Evolutionary conservation across 2,797 vertebrate species (phyloP), one percentile per base, ranked within the genome.

Genomic region (Bucorvus abyssinicus): DNA sequence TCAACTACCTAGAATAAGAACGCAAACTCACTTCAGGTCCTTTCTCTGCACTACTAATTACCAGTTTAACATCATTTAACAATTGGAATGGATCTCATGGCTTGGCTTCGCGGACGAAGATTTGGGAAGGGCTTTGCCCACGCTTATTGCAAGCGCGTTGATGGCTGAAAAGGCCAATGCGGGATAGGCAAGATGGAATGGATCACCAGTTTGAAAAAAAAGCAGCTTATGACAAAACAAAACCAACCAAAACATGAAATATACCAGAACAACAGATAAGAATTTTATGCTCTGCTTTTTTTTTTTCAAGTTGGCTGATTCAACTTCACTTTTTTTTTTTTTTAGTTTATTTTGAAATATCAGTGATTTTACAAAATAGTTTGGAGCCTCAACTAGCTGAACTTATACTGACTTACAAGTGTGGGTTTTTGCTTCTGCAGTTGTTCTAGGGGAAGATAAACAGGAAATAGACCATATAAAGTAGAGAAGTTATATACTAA

Each of bases 51-150:
- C 69, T 81, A 24, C 53, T 27, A 67, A 84, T 91, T 87, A 76
- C 17, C 65, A 65, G 27, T 91, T 96, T 85, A 90, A 92, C 49
- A 93, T 61, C 70, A 79, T 91, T 94, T n/a, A n/a, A n/a, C n/a
- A n/a, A n/a, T n/a, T n/a, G n/a, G n/a, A n/a, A n/a, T n/a, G n/a
- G n/a, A n/a, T n/a, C n/a, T 96, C 29, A 38, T 29, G 47, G 84
- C 73, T 78, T 75, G 16, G n/a, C n/a, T n/a, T n/a, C n/a, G n/a
- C n/a, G n/a, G n/a, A n/a, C n/a, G n/a, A n/a, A n/a, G n/a, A n/a
- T n/a, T n/a, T n/a, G n/a, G n/a, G n/a, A n/a, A n/a, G n/a, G n/a
- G n/a, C n/a, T n/a, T n/a, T n/a, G n/a, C n/a, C n/a, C n/a, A n/a
- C n/a, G n/a, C n/a, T n/a, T n/a, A n/a, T n/a, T n/a, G n/a, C n/a